A percentile compares a stretch with the other conserved stretches of the same genome.
phyloP scores from a whole-genome alignment of 2,888 invertebrate genomes.

The Cyrtodaria siliqua region DNA sequence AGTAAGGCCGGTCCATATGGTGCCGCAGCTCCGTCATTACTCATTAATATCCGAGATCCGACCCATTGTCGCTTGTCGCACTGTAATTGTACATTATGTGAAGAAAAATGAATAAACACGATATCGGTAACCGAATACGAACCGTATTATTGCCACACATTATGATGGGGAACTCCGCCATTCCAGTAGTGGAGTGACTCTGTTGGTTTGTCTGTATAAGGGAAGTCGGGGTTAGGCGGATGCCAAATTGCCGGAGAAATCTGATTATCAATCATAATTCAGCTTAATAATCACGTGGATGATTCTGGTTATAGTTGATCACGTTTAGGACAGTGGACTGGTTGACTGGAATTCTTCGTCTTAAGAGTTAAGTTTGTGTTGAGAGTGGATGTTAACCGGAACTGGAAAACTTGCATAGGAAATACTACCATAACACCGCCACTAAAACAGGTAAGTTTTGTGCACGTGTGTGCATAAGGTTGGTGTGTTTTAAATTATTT shows the following conservation, averaged over 20 bases:
- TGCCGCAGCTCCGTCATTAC: slow-evolving; percentile 31
- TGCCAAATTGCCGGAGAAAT: slow-evolving; percentile 65
- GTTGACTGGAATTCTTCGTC: no score
- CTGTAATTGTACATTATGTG: slow-evolving; percentile 61
- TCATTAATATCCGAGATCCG: slow-evolving; percentile 46
- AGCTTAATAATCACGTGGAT: slow-evolving; percentile 34
- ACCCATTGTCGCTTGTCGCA: slow-evolving; percentile 53
- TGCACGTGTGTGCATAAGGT: no score
- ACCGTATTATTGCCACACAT: slow-evolving; percentile 53
- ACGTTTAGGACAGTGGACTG: not conserved
- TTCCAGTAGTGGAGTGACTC: not conserved
- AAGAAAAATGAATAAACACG: slow-evolving; percentile 55
- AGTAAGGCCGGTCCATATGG: not conserved
- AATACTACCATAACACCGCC: no score
- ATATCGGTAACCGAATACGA: slow-evolving; percentile 45
- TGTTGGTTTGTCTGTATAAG: not conserved
- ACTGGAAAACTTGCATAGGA: no score
- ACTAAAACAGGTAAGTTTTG: no score
- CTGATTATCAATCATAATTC: slow-evolving; percentile 65
- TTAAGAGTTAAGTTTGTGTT: no score
- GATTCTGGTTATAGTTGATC: slow-evolving; percentile 16
- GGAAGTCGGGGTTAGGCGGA: slow-evolving; percentile 56
- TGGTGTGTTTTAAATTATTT: no score
- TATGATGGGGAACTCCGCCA: slow-evolving; percentile 46
- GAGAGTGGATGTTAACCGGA: no score